These are phyloP conservation scores for Oscheius sp. DNA, from an alignment of 2,888 invertebrate genomes.

Conservation along the genomic window DNA sequence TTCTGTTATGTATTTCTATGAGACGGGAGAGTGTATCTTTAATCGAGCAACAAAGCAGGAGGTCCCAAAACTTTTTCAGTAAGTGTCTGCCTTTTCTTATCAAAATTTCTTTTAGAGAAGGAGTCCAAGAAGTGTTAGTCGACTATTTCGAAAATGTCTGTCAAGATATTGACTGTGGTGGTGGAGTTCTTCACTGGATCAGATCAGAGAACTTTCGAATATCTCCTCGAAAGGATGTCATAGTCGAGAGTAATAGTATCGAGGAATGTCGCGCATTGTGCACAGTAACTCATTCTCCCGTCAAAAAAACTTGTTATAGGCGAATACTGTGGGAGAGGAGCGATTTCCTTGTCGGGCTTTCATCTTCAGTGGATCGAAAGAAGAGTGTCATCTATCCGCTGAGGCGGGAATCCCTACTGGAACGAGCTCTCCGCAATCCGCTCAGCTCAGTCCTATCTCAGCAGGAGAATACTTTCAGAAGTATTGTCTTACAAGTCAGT, in stretches of 20 bases:
- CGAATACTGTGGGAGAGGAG: constrained; percentile 60
- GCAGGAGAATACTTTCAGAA: constrained; percentile 67
- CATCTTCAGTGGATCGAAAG: constrained; percentile 57
- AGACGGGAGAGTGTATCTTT: constrained; percentile 68
- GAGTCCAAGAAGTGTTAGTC: constrained; percentile 52
- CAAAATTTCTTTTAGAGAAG: constrained; percentile 59
- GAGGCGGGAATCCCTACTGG: constrained; percentile 47
- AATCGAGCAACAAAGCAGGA: constrained; percentile 56
- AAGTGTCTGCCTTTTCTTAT: constrained; percentile 21
- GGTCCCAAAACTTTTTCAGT: constrained; percentile 57
- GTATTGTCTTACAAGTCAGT: constrained; percentile 60
- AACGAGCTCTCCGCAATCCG: constrained; percentile 10
- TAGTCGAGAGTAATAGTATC: constrained; percentile 54
- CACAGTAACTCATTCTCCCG: constrained; percentile 34
- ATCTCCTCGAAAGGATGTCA: constrained; percentile 60
- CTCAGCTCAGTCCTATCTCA: constrained; percentile 58
- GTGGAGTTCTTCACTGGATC: constrained; percentile 61
- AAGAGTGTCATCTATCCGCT: constrained; percentile 65
- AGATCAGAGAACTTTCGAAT: constrained; percentile 62
- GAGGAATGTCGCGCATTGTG: constrained; percentile 40
- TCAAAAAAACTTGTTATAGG: constrained; percentile 32
- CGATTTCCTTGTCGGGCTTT: constrained; percentile 65
- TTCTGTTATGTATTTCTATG: constrained; percentile 68
- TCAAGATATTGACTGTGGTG: constrained; percentile 57
- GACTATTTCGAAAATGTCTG: constrained; percentile 70